Base-by-base conservation (phyloP, 2,888 invertebrate species). In the Zootermopsis nevadensis region DNA sequence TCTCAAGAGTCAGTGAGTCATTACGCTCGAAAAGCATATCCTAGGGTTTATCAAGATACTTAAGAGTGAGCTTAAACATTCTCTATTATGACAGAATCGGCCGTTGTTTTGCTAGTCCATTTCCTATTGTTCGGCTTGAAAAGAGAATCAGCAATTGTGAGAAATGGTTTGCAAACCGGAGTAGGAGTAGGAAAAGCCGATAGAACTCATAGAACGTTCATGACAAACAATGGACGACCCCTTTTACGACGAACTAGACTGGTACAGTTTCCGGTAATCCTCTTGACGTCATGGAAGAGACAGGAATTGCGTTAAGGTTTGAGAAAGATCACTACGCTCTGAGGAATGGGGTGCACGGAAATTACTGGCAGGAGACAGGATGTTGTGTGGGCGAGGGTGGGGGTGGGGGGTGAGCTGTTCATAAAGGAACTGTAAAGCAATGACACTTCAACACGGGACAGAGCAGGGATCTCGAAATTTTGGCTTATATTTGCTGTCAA, bases 251-350 rank as follows among this genome's bases (percentile, higher is more conserved):
- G n/a, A 66, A 48, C 19, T 48, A 60, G 60, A 27, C 60, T 33
- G 31, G 69, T 31, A 31, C 69, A 22, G 69, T 69, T 69, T 69
- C 69, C 69, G 30, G 69, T 69, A 69, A 69, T 69, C 69, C 69
- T 33, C 31, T 30, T 30, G 31, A 69, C 69, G 69, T 69, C 69
- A 69, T 31, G 69, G 31, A 22, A 31, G 33, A 69, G 69, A 69
- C 69, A 69, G 69, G 69, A 69, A 69, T 69, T 69, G 69, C 69
- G 69, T 69, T 69, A 33, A 69, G 69, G 69, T 69, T 69, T 31
- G 31, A 69, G 69, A 67, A 60, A 60, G 60, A 27, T 48, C 48
- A 48, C 48, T 48, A 19, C 19, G 15, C 19, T 66, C 27, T 66
- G 15, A 1, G 69, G 22, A 33, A 15, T 30, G 30, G 22, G 69